Evolutionary conservation across 2,113 vertebrate genomes (phyloP).

Genomic region (Zosterops japonicus): DNA sequence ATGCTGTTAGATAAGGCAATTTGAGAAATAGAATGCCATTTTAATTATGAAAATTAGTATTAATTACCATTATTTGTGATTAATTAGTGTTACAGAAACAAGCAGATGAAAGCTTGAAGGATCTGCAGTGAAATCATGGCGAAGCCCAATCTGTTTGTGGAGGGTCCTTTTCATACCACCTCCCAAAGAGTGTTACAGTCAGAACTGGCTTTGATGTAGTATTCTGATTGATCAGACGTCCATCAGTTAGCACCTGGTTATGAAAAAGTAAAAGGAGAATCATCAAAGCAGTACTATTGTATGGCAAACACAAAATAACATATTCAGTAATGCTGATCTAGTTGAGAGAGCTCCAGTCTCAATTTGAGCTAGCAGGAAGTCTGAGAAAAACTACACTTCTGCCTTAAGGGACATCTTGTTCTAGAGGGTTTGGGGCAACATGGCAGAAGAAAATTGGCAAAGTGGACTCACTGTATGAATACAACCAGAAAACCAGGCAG

Average conservation of each 20-base stretch:
- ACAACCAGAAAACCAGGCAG: not conserved
- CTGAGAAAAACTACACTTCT: not conserved
- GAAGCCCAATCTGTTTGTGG: not conserved
- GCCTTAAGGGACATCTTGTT: not conserved
- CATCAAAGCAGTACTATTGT: not conserved
- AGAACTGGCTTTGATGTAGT: slow-evolving; percentile 59
- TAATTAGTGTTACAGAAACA: not conserved
- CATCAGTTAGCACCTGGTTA: slow-evolving; percentile 62
- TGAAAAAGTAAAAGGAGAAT: not conserved
- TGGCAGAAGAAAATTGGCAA: not conserved
- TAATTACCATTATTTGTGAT: not conserved
- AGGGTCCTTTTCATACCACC: slow-evolving; percentile 63
- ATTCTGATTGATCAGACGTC: slow-evolving; percentile 33
- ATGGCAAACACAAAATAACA: not conserved
- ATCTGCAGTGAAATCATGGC: not conserved
- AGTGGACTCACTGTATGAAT: not conserved
- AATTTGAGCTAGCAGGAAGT: not conserved
- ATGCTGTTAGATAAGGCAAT: not conserved
- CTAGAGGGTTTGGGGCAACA: not conserved
- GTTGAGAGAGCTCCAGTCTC: not conserved
- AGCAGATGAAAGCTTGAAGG: not conserved
- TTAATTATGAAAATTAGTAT: not conserved
- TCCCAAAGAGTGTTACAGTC: slow-evolving; percentile 71
- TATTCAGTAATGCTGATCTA: not conserved
- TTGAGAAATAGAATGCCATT: not conserved